Percentiles rank a stretch among this genome's conserved stretches.
phyloP scores from a whole-genome alignment of 2,113 vertebrate genomes.

The Promerops cafer region DNA sequence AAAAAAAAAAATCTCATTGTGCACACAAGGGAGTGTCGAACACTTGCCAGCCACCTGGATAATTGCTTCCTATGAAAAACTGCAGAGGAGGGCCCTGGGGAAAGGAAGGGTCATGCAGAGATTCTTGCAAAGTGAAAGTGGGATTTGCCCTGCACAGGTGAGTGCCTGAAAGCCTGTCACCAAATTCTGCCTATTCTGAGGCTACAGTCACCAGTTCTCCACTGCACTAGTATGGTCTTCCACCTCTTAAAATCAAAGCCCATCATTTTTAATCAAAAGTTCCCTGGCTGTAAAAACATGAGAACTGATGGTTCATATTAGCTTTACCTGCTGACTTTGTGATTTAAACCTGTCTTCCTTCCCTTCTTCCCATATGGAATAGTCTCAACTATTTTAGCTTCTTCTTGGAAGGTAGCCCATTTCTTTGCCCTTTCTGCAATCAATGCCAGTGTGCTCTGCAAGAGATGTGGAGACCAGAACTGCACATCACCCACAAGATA shows the following conservation, averaged over 20 bases:
- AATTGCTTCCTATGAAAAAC: not conserved
- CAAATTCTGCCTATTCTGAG: not conserved
- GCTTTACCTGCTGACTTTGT: not conserved
- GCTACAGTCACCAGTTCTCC: not conserved
- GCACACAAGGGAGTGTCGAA: not conserved
- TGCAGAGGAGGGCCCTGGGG: not conserved
- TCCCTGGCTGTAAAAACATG: not conserved
- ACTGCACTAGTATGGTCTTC: not conserved
- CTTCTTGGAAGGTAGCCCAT: not conserved
- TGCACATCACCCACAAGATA: not conserved
- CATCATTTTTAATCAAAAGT: not conserved
- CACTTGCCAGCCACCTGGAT: not conserved
- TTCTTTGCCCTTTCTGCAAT: not conserved
- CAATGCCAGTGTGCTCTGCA: not conserved
- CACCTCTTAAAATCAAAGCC: not conserved
- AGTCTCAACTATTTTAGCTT: not conserved
- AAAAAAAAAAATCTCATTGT: not conserved
- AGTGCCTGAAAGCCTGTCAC: not conserved
- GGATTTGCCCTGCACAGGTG: not conserved
- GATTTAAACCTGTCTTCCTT: not conserved
- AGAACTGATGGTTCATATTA: not conserved
- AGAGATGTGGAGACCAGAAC: not conserved
- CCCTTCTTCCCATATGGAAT: not conserved
- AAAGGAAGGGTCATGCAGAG: not conserved
- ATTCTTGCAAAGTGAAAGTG: not conserved